Evolutionary conservation across 2,113 vertebrate genomes (phyloP), one percentile per base, ranked within the genome.

Genomic region (Eptesicus fuscus): DNA sequence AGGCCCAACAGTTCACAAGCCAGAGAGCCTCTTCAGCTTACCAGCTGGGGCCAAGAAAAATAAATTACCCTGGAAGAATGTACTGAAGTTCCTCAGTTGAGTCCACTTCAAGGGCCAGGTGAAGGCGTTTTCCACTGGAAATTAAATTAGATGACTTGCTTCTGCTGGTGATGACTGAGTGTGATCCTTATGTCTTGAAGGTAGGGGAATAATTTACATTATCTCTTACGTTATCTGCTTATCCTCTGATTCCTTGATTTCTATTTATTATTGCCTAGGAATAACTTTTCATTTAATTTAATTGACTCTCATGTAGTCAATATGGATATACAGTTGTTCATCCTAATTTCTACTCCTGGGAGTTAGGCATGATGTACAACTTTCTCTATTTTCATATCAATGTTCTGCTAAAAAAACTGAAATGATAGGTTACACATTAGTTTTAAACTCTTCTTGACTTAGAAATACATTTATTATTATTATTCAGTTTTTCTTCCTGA

Each of bases 1-100:
- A 83, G 96, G 91, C 69, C 90, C 90, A 37, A 83, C 40, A 2
- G 13, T 83, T 86, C 44, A 90, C 71, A 83, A 78, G 47, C 59
- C 53, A 0, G 42, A 83, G 35, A 56, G 65, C 65, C 23, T 42
- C 85, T 71, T 67, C 76, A 67, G 20, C 40, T 92, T 22, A 5
- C 61, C 77, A 79, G 74, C 89, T 86, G 61, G 44, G 65, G 14
- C 61, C 20, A 59, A 85, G 53, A 18, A 88, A 77, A 61, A 51
- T 20, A 90, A 30, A 11, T 10, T 30, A 44, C 84, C 35, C 59
- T 25, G 35, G 47, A 42, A 53, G 63, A 79, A 53, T 37, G 4
- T 56, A 37, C 53, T 47, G 23, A 23, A 13, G 13, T 8, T 88
- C 17, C 3, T 74, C 3, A 23, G 67, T 9, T 0, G 8, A 22